Evolutionary conservation across 2,113 vertebrate genomes (phyloP).

Genomic region (Myiozetetes cayanensis): DNA sequence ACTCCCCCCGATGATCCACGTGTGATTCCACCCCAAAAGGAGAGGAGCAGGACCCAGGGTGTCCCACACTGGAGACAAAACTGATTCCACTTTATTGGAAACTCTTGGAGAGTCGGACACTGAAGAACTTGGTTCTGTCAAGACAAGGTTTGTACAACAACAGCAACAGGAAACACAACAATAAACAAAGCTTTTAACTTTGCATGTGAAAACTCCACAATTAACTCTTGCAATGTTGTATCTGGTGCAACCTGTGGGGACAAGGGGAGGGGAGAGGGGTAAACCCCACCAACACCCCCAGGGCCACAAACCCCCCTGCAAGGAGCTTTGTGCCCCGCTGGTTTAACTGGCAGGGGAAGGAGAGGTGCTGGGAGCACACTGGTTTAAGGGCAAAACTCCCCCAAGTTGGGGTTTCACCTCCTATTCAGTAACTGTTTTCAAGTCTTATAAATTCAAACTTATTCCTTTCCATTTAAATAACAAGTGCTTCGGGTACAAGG

Average conservation of each 20-base stretch:
- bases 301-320: neutral
- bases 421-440: neutral
- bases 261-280: neutral
- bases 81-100: conserved; percentile 49
- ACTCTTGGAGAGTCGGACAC: neutral
- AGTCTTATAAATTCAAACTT: neutral
- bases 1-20: neutral
- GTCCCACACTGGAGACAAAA: neutral
- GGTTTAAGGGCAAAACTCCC: neutral
- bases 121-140: neutral
- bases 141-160: neutral
- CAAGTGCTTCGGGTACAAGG: neutral
- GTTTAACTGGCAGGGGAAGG: neutral
- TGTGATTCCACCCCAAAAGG: fast-evolving
- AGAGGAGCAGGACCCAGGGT: neutral
- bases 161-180: neutral
- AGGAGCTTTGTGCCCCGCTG: neutral
- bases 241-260: neutral
- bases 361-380: neutral
- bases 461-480: neutral
- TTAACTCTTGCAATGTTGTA: fast-evolving
- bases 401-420: neutral
- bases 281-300: neutral
- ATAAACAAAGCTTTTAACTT: neutral
- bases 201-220: neutral